These are phyloP conservation scores for Dryococelus australis DNA, from an alignment of 2,888 invertebrate genomes.

Conservation along the genomic window DNA sequence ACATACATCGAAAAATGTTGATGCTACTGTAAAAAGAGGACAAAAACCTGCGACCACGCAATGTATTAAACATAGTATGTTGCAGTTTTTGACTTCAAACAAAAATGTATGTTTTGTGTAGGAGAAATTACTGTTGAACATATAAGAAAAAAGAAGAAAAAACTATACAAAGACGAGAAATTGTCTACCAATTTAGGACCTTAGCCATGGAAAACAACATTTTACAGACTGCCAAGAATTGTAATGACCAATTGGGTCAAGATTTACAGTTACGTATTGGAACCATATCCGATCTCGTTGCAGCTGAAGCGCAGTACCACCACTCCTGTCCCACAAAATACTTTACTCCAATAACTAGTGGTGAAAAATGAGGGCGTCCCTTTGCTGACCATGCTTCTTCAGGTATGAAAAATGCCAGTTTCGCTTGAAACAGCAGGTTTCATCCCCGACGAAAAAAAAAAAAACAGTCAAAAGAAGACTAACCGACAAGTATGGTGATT, in stretches of 20 bases:
- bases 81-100: constrained; percentile 20
- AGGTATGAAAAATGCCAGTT: neutral
- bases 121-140: neutral
- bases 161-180: neutral
- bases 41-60: neutral
- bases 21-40: neutral
- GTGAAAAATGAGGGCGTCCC: neutral
- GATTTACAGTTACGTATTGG: neutral
- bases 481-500: neutral
- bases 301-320: neutral
- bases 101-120: neutral
- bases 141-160: neutral
- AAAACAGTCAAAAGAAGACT: neutral
- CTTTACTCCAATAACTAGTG: neutral
- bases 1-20: neutral
- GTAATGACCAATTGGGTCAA: neutral
- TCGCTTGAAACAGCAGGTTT: neutral
- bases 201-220: constrained; percentile 11
- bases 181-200: neutral
- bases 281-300: neutral
- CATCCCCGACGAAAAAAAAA: neutral
- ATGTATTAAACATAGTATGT: neutral
- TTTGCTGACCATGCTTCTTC: neutral
- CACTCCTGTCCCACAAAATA: neutral
- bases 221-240: neutral